A percentile compares a stretch with the other conserved stretches of the same genome.
Evolutionary conservation across 2,888 invertebrate genomes (phyloP).

Genomic region (Frankliniella fusca): DNA sequence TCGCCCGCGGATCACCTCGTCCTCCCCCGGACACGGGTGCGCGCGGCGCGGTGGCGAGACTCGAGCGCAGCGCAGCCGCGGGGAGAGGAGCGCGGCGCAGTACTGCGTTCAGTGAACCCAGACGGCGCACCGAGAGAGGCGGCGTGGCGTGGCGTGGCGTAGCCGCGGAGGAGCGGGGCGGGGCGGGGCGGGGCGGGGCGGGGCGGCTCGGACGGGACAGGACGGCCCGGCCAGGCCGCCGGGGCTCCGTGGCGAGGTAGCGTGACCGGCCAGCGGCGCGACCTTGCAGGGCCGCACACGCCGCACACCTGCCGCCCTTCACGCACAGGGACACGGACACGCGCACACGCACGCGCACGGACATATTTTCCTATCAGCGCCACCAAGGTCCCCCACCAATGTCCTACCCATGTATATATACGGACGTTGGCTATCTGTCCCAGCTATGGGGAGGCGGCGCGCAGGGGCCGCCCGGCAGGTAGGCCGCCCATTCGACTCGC

Average conservation of each 20-base stretch:
- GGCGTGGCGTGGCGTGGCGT: constrained; percentile 5
- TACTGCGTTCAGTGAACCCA: background rate
- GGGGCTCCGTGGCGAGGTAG: background rate
- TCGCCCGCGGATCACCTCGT: no score
- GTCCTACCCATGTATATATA: no score
- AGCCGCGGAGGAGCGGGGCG: background rate
- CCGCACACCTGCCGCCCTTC: background rate
- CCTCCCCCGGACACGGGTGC: no score
- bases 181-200: background rate
- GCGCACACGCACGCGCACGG: no score
- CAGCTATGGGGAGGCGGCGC: background rate
- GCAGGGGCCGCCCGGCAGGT: background rate
- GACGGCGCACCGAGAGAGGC: background rate
- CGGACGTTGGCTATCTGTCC: no score
- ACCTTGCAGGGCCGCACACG: background rate
- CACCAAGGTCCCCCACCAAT: no score
- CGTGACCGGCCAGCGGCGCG: background rate
- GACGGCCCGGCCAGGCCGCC: background rate
- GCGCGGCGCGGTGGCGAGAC: no score
- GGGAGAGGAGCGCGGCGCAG: background rate
- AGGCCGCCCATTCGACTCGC: background rate
- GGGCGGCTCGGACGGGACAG: background rate
- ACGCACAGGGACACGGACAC: no score
- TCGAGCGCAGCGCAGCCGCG: background rate
- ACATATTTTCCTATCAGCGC: no score